These are phyloP conservation scores for Pseudotriccus pelzelni DNA, from an alignment of 2,797 vertebrate genomes.

Conservation along the genomic window DNA sequence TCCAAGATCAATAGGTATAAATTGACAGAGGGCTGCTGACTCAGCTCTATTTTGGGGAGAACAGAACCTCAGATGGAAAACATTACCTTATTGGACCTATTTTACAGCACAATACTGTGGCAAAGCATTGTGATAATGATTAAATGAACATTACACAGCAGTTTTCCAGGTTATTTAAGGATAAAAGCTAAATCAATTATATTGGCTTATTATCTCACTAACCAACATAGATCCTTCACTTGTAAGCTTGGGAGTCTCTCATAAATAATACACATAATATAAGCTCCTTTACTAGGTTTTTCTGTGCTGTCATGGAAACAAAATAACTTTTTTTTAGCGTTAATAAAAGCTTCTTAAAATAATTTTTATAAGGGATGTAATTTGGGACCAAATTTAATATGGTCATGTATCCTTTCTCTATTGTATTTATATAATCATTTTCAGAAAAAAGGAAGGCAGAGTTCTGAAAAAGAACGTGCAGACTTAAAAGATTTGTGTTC, in stretches of 20 bases:
- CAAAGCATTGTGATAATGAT: background rate
- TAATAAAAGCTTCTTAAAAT: background rate
- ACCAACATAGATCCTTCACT: background rate
- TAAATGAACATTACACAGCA: background rate
- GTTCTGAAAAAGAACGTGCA: background rate
- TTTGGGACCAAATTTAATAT: background rate
- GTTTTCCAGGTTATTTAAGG: background rate
- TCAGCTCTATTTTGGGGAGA: background rate
- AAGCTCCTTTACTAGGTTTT: background rate
- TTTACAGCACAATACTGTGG: background rate
- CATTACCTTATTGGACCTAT: background rate
- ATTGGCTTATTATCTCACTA: background rate
- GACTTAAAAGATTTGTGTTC: background rate
- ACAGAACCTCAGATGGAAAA: background rate
- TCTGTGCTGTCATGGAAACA: background rate
- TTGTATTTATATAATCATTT: background rate
- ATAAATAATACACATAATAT: background rate
- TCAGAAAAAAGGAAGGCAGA: background rate
- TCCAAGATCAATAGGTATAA: background rate
- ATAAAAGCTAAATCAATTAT: background rate
- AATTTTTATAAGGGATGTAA: background rate
- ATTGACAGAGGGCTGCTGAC: background rate
- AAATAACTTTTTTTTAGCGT: background rate
- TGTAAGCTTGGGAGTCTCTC: background rate
- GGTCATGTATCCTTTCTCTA: rapidly evolving